Percentiles rank a stretch among this genome's conserved stretches.
Conservation (phyloP, 2,113 vertebrate species). For the Antigone vipio region DNA sequence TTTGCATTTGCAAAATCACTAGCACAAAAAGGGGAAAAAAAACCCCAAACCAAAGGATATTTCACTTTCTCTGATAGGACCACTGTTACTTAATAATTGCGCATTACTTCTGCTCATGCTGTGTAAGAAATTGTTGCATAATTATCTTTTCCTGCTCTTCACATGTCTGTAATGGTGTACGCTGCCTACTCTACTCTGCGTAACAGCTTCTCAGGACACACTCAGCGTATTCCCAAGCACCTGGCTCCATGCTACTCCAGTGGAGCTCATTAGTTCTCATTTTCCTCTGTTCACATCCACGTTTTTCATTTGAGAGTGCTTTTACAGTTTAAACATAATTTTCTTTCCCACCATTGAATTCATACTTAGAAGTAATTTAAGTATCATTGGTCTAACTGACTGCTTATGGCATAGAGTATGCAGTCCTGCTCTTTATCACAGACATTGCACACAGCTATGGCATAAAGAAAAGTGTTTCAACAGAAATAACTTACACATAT, state of each 20-base stretch:
- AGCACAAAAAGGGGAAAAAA: not conserved
- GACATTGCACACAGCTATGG: not conserved
- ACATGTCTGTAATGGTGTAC: fast-evolving
- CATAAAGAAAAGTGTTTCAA: not conserved
- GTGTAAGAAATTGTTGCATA: not conserved
- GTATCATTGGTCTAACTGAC: not conserved
- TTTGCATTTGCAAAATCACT: not conserved
- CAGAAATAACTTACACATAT: not conserved
- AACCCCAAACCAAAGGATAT: fast-evolving
- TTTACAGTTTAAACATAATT: not conserved
- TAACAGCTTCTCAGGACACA: not conserved
- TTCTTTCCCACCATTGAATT: not conserved
- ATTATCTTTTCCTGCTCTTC: not conserved
- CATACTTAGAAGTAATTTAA: not conserved
- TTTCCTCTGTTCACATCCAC: not conserved
- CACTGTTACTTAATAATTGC: not conserved
- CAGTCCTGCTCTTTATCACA: not conserved
- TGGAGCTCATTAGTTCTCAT: not conserved
- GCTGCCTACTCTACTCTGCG: not conserved
- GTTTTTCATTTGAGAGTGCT: not conserved
- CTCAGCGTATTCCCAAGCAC: not conserved
- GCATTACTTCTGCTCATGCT: not conserved
- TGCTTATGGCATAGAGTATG: not conserved
- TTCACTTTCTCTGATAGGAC: not conserved
- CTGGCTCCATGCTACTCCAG: not conserved